Evolutionary conservation across 2,113 vertebrate species (phyloP).

Genomic region (Danionella cerebrum): DNA sequence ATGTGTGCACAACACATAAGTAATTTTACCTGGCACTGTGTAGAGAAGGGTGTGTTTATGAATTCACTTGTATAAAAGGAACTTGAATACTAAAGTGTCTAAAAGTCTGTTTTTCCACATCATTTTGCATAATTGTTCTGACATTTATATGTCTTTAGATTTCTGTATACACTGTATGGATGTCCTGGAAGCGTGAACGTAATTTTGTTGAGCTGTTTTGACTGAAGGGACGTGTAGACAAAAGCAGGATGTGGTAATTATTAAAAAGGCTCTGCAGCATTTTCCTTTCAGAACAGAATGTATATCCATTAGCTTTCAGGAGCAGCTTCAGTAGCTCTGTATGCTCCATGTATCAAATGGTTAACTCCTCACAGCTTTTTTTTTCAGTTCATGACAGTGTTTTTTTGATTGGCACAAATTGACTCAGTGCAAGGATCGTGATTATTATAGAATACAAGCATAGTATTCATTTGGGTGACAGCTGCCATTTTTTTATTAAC

Average conservation of each 20-base stretch:
- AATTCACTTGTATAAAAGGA: no score
- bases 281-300: neutral
- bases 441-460: neutral
- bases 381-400: constrained; percentile 1
- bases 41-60: no score
- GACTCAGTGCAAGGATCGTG: no score
- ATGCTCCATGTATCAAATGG: neutral
- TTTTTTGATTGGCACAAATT: constrained; percentile 10
- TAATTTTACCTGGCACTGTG: no score
- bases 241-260: neutral
- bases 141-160: neutral
- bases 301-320: neutral
- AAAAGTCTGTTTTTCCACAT: no score
- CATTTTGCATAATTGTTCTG: neutral
- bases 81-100: no score
- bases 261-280: neutral
- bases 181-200: neutral
- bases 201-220: neutral
- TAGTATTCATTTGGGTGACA: no score
- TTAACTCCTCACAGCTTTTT: constrained; percentile 16
- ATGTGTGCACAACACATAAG: no score
- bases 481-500: no score
- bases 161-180: neutral
- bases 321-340: constrained; percentile 1
- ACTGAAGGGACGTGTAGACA: neutral